A percentile compares a stretch with the other conserved stretches of the same genome.
Evolutionary conservation across 2,888 invertebrate species (phyloP).

Genomic region (Athetis lepigone): DNA sequence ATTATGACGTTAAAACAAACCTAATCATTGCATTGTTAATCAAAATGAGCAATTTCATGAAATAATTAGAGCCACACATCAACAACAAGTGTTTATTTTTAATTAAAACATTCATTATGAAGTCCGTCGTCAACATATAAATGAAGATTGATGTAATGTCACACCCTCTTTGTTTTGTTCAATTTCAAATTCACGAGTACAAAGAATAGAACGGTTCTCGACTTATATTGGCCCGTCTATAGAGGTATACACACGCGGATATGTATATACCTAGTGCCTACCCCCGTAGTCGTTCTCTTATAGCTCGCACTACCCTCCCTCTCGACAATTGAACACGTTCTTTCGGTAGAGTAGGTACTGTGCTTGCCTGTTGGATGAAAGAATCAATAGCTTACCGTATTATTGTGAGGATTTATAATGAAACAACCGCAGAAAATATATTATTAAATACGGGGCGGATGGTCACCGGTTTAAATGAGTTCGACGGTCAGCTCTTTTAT

Average conservation of each 20-base stretch:
- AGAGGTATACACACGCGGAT: slow-evolving; percentile 12
- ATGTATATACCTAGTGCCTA: slow-evolving; percentile 13
- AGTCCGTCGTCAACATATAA: slow-evolving; percentile 68
- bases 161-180: slow-evolving; percentile 64
- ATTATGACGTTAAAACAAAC: slow-evolving; percentile 22
- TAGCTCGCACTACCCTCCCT: slow-evolving; percentile 39
- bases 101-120: slow-evolving; percentile 54
- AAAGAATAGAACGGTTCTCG: slow-evolving; percentile 52
- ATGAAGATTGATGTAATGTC: slow-evolving; percentile 75
- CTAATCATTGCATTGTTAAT: slow-evolving; percentile 22
- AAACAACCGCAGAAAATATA: neutral
- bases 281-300: slow-evolving; percentile 6
- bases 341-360: slow-evolving; percentile 53
- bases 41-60: slow-evolving; percentile 26
- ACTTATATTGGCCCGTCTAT: slow-evolving; percentile 45
- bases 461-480: no score
- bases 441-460: neutral
- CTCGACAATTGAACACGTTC: slow-evolving; percentile 60
- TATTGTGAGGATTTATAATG: slow-evolving; percentile 53
- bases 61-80: slow-evolving; percentile 36
- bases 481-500: neutral
- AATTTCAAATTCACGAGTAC: slow-evolving; percentile 67
- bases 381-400: slow-evolving; percentile 57
- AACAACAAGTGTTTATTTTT: slow-evolving; percentile 42
- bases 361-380: slow-evolving; percentile 53